Percentiles rank a stretch among this genome's conserved stretches.
These are phyloP conservation scores for Diadema setosum DNA, from an alignment of 35 echinoderm and acorn worm species.

Conservation along the genomic window DNA sequence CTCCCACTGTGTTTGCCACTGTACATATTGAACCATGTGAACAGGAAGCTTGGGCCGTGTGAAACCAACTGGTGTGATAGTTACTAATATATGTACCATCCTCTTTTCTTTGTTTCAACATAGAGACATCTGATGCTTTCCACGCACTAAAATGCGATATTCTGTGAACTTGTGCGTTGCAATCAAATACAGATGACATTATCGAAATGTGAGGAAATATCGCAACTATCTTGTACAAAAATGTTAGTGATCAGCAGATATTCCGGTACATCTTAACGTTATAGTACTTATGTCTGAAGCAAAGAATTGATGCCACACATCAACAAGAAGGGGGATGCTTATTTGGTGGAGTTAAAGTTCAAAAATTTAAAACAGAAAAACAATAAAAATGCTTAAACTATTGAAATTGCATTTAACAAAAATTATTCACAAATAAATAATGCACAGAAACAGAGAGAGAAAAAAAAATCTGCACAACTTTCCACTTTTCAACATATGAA, in stretches of 20 bases:
- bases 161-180: not conserved
- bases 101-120: not conserved
- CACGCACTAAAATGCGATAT: not conserved
- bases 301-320: no score
- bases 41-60: not conserved
- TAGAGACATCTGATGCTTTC: not conserved
- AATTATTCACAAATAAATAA: no score
- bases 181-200: not conserved
- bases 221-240: not conserved
- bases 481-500: no score
- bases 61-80: not conserved
- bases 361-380: no score
- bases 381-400: not conserved
- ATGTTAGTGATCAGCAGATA: not conserved
- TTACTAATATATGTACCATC: not conserved
- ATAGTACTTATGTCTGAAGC: no score
- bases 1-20: no score
- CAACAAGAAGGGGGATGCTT: no score
- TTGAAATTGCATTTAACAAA: no score
- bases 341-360: no score
- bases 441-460: no score
- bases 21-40: not conserved
- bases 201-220: not conserved
- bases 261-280: no score
- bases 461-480: no score